Evolutionary conservation across 2,113 vertebrate species (phyloP), one percentile per base, ranked within the genome.

Genomic region (Oncorhynchus tshawytscha): DNA sequence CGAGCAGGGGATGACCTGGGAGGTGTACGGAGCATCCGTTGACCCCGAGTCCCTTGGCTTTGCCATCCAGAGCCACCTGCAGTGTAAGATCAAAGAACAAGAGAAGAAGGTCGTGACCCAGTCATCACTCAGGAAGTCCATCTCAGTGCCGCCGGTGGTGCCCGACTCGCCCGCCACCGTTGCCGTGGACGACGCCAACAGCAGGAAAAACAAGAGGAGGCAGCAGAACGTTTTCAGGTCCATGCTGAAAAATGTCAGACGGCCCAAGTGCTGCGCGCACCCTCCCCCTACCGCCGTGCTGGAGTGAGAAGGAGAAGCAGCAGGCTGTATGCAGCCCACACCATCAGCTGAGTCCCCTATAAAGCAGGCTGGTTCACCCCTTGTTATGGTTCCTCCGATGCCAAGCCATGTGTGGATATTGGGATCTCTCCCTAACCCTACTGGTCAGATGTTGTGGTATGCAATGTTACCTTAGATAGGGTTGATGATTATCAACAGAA

Each of bases 1-100:
- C 0, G 98, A 99, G 74, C 97, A 99, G 81, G 98, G 98, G 71
- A 99, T 99, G 98, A 99, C 98, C 0, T 99, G 98, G 98, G 98
- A 99, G 82, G 97, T 99, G 66, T 99, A 99, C 0, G 98, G 98
- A 0, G 98, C 98, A 0, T 96, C 97, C 0, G 91, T 99, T 0
- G 98, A 99, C 87, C 96, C 95, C 0, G 98, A 99, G 81, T 98
- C 96, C 0, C 90, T 99, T 39, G 98, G 98, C 13, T 94, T 99
- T 6, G 98, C 97, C 31, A 99, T 99, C 86, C 98, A 99, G 94
- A 99, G 96, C 91, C 98, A 99, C 80, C 86, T 99, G 67, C 97
- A 99, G 90, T 95, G 96, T 83, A 98, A 99, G 84, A 99, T 99
- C 85, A 94, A 95, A 87, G 97, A 99, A 86, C 96, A 99, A 0